Percentiles rank a stretch among this genome's conserved stretches.
These are phyloP conservation scores for Limnephilus rhombicus DNA, from an alignment of 2,888 invertebrate species.

Conservation along the genomic window DNA sequence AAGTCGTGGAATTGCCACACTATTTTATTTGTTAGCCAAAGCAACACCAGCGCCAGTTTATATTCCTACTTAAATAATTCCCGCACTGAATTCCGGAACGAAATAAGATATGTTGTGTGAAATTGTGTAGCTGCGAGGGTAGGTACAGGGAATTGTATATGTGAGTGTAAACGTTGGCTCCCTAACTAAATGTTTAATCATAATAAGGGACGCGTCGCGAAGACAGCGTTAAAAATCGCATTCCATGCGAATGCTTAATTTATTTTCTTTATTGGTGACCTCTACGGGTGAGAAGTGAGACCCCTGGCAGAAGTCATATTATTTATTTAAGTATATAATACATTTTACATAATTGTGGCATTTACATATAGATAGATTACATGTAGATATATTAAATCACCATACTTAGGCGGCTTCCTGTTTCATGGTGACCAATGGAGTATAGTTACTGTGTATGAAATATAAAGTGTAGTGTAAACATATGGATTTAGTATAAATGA, in stretches of 20 bases:
- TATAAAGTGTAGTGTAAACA: too few relatives aligned
- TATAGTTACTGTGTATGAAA: too few relatives aligned
- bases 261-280: not conserved
- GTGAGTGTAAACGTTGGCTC: not conserved
- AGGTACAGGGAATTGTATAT: not conserved
- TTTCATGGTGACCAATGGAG: too few relatives aligned
- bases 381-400: too few relatives aligned
- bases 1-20: constrained; percentile 38
- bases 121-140: not conserved
- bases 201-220: constrained; percentile 1
- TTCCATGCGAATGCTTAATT: not conserved
- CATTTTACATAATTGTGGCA: too few relatives aligned
- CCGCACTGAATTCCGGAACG: constrained; percentile 9
- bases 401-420: too few relatives aligned
- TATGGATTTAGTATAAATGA: too few relatives aligned
- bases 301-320: not conserved
- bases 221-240: not conserved
- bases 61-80: constrained; percentile 37
- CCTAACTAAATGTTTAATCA: not conserved
- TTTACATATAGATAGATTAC: too few relatives aligned
- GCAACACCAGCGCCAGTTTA: constrained; percentile 30
- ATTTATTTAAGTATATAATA: too few relatives aligned
- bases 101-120: not conserved
- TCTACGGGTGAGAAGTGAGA: not conserved
- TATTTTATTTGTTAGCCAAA: constrained; percentile 38